Conservation (phyloP, 2,888 invertebrate species). For the Adela reaumurella region DNA sequence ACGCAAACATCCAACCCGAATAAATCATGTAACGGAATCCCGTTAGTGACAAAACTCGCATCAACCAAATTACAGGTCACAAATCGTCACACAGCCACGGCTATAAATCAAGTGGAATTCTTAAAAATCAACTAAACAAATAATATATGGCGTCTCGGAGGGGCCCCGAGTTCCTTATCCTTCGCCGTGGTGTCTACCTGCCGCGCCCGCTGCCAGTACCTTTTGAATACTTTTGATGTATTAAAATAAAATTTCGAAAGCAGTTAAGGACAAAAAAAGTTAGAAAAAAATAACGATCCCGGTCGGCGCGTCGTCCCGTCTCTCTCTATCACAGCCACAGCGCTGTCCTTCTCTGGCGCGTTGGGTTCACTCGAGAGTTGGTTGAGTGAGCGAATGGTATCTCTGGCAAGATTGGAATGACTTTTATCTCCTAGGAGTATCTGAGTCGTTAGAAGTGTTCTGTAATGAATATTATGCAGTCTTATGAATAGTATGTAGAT, state of each 20-base stretch:
- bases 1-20: constrained; percentile 30
- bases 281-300: constrained; percentile 25
- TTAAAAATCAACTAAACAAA: constrained; percentile 49
- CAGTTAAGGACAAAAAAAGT: constrained; percentile 47
- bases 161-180: constrained; percentile 13
- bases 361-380: too few relatives aligned
- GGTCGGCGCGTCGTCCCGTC: constrained; percentile 4
- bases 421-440: too few relatives aligned
- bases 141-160: constrained; percentile 22
- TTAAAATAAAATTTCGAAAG: constrained; percentile 52
- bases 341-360: constrained; percentile 24
- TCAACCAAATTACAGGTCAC: constrained; percentile 49
- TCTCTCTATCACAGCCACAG: not conserved
- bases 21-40: constrained; percentile 39
- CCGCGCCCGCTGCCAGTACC: too few relatives aligned
- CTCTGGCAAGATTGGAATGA: not conserved
- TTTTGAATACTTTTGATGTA: constrained; percentile 52
- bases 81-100: constrained; percentile 47
- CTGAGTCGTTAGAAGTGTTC: not conserved
- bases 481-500: too few relatives aligned
- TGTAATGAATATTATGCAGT: too few relatives aligned
- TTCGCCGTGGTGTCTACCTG: constrained; percentile 34
- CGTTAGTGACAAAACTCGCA: constrained; percentile 50
- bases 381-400: not conserved
- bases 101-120: constrained; percentile 50